Evolutionary conservation across 2,888 invertebrate genomes (phyloP).

Genomic region (Machimus atricapillus): DNA sequence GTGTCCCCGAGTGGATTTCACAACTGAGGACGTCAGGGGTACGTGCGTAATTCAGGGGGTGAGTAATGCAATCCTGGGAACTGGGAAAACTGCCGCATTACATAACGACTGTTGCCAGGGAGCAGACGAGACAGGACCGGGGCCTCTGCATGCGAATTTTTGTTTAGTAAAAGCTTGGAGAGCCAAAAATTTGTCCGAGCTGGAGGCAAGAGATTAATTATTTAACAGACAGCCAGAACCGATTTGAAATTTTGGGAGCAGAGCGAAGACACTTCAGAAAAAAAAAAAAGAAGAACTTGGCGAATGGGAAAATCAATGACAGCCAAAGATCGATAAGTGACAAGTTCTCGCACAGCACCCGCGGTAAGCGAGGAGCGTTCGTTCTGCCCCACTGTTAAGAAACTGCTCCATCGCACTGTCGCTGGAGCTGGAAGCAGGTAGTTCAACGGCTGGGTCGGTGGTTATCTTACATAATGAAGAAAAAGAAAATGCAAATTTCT

Average conservation of each 20-base stretch:
- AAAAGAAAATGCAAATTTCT: not conserved
- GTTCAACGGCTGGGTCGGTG: not conserved
- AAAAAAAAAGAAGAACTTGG: not conserved
- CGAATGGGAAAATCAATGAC: conserved; percentile 5
- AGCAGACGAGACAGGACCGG: not conserved
- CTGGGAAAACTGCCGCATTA: not conserved
- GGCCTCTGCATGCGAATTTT: not conserved
- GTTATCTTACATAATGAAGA: not conserved
- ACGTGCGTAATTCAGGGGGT: not conserved
- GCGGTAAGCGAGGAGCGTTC: not conserved
- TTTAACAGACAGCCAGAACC: not conserved
- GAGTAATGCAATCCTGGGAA: not conserved
- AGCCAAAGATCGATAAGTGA: conserved; percentile 6
- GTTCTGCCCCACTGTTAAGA: not conserved
- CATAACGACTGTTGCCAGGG: not conserved
- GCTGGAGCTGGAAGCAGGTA: not conserved
- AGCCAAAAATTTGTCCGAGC: not conserved
- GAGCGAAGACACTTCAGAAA: not conserved
- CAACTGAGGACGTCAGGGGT: not conserved
- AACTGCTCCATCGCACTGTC: not conserved
- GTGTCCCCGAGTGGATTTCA: not conserved
- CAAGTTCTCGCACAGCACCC: not conserved
- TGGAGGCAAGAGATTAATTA: not conserved
- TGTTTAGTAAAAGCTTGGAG: not conserved
- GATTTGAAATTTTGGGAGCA: not conserved